Percentiles rank a stretch among this genome's conserved stretches.
phyloP scores from a whole-genome alignment of 2,113 vertebrate genomes.

The Vulpes lagopus region DNA sequence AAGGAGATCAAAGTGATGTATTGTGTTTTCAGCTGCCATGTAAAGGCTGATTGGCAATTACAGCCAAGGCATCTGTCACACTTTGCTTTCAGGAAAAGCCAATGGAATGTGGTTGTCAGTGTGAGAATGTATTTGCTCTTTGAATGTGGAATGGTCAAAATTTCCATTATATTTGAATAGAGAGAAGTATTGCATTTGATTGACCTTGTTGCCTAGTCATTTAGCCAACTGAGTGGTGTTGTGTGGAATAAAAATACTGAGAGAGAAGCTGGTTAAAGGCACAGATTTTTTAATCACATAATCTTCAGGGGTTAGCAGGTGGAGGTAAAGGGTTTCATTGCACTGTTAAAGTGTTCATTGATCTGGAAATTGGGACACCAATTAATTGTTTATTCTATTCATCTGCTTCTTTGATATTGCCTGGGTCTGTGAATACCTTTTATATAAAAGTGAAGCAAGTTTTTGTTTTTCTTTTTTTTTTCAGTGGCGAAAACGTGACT shows the following conservation, averaged over 20 bases:
- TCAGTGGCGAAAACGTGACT: neutral
- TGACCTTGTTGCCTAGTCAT: conserved; percentile 67
- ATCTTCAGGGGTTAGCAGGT: neutral
- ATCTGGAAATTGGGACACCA: conserved; percentile 19
- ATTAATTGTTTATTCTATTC: conserved; percentile 14
- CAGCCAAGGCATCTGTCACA: conserved; percentile 87
- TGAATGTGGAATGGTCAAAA: conserved; percentile 80
- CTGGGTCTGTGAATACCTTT: conserved; percentile 10
- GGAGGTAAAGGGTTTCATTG: neutral
- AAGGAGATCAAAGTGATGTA: conserved; percentile 88
- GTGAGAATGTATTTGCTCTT: conserved; percentile 80
- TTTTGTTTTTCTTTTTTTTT: neutral
- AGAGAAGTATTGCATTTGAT: conserved; percentile 67
- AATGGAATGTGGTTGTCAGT: conserved; percentile 78
- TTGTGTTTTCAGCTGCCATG: conserved; percentile 87
- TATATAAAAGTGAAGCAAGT: conserved; percentile 27
- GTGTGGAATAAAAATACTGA: conserved; percentile 45
- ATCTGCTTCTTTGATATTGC: neutral
- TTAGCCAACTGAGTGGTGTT: conserved; percentile 46
- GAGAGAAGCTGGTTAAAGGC: conserved; percentile 42
- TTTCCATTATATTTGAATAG: conserved; percentile 80
- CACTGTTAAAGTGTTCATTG: neutral
- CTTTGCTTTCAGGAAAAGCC: conserved; percentile 84
- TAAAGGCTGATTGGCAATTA: conserved; percentile 86
- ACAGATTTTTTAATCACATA: neutral